phyloP scores from a whole-genome alignment of 1,140 invertebrate genomes.

The Pseudobourletiella spinata region DNA sequence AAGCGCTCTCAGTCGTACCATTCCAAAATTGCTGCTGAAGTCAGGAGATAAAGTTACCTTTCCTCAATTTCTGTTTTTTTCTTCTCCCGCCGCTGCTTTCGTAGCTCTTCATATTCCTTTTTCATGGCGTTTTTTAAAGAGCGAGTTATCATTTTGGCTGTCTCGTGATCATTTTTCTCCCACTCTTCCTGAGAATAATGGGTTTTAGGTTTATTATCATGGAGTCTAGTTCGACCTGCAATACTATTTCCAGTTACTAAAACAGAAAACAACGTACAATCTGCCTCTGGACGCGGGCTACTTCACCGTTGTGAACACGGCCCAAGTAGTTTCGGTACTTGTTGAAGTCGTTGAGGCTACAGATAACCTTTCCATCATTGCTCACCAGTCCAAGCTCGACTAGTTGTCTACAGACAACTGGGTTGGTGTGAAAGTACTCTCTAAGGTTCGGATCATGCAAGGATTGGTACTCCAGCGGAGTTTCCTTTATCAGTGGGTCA shows the following conservation, averaged over 20 bases:
- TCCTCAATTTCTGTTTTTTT: neutral
- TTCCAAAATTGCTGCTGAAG: too few species aligned
- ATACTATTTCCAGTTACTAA: neutral
- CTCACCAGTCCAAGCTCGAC: constrained; percentile 12
- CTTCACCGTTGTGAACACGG: constrained; percentile 12
- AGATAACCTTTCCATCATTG: constrained; percentile 8
- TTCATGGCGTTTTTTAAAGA: neutral
- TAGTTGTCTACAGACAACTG: neutral
- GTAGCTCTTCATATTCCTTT: neutral
- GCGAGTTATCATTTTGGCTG: neutral
- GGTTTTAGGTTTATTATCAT: constrained; percentile 1
- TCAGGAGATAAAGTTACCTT: constrained; percentile 9
- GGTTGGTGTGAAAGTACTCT: constrained; percentile 13
- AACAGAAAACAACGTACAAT: constrained; percentile 10
- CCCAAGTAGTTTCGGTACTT: constrained; percentile 19
- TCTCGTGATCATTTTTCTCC: constrained; percentile 1
- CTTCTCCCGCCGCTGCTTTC: neutral
- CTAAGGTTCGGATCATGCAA: constrained; percentile 21
- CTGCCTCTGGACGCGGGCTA: neutral
- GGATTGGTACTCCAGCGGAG: constrained; percentile 3
- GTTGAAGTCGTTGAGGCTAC: constrained; percentile 16
- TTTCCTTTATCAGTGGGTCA: constrained; percentile 19
- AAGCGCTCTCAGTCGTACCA: too few species aligned
- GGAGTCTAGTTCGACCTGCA: neutral
- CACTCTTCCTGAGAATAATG: neutral